These are phyloP conservation scores for Cyprinodon diabolis DNA, from an alignment of 2,797 vertebrate species.

Conservation along the genomic window DNA sequence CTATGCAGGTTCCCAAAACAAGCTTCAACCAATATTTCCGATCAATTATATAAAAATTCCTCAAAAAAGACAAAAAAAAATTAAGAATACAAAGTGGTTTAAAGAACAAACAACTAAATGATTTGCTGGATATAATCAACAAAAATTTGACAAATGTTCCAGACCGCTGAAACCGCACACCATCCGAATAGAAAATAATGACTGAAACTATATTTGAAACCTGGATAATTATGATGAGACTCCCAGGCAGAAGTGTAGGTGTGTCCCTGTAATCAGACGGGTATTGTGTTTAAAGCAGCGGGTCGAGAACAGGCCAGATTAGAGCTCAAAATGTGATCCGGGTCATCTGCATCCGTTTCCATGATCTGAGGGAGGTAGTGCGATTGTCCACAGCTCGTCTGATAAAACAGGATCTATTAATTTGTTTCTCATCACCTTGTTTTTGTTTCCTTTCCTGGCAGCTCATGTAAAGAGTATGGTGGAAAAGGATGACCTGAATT, in stretches of 20 bases:
- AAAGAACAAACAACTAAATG: neutral
- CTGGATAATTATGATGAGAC: neutral
- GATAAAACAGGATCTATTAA: neutral
- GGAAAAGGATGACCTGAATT: neutral
- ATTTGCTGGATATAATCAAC: neutral
- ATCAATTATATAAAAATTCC: neutral
- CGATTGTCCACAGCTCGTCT: neutral
- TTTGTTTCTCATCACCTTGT: neutral
- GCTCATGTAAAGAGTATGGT: neutral
- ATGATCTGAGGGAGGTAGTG: neutral
- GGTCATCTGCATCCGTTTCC: neutral
- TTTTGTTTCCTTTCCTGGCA: neutral
- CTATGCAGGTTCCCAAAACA: neutral
- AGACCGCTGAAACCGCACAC: neutral
- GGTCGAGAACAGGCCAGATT: neutral
- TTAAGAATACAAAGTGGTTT: neutral
- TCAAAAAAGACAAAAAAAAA: neutral
- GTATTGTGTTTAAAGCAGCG: conserved; percentile 12
- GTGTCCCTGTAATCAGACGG: conserved; percentile 3
- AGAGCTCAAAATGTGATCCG: neutral
- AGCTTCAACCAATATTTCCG: neutral
- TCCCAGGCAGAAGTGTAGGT: conserved; percentile 1
- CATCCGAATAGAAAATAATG: neutral
- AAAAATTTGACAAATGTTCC: neutral
- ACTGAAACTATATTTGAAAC: neutral